These are phyloP conservation scores for Elaeidobius kamerunicus DNA, from an alignment of 2,888 invertebrate genomes.

Conservation along the genomic window DNA sequence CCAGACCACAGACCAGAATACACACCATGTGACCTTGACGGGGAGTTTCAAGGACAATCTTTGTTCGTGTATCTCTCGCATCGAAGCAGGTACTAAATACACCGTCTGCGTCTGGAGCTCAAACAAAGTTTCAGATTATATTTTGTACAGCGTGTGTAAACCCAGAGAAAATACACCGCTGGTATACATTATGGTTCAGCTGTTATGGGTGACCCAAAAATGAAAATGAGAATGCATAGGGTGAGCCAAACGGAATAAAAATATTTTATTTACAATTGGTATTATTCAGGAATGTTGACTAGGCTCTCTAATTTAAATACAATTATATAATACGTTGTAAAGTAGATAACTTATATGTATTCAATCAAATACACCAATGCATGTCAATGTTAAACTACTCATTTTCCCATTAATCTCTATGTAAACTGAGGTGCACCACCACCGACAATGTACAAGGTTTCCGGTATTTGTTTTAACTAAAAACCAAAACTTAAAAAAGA, in stretches of 20 bases:
- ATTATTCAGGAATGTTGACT: no score
- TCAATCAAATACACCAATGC: no score
- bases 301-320: no score
- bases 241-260: no score
- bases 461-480: constrained; percentile 25
- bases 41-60: constrained; percentile 30
- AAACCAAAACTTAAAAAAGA: constrained; percentile 15
- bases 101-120: constrained; percentile 23
- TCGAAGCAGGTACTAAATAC: constrained; percentile 28
- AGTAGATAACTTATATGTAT: no score
- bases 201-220: constrained; percentile 21
- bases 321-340: no score
- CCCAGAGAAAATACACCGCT: neutral
- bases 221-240: constrained; percentile 3
- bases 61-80: constrained; percentile 28
- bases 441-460: constrained; percentile 15
- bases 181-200: constrained; percentile 15
- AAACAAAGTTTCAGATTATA: constrained; percentile 14
- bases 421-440: constrained; percentile 7
- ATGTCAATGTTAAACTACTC: neutral
- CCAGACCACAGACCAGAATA: constrained; percentile 24
- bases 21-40: constrained; percentile 22
- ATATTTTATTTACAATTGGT: no score
- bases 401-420: no score
- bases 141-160: neutral